Conservation (phyloP, 1,140 invertebrate genomes). For the Drosophila insularis region DNA sequence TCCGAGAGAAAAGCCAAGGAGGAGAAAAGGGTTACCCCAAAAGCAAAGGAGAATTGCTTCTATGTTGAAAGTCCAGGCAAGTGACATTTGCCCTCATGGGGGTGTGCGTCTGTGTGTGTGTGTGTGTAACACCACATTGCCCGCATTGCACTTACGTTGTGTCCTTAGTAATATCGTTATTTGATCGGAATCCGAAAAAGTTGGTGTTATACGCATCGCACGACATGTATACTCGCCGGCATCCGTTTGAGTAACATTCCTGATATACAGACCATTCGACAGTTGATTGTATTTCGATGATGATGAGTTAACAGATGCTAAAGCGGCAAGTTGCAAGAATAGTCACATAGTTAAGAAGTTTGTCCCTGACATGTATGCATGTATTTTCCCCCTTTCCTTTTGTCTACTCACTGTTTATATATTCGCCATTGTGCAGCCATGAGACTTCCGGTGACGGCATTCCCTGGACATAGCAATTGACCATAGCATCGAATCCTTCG, state of each 20-base stretch:
- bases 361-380: slow-evolving; percentile 5
- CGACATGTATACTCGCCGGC: slow-evolving; percentile 84
- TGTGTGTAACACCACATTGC: slow-evolving; percentile 12
- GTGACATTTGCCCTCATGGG: not conserved
- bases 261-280: slow-evolving; percentile 83
- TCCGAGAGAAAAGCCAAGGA: not conserved
- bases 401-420: slow-evolving; percentile 77
- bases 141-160: slow-evolving; percentile 83
- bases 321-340: not conserved
- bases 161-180: slow-evolving; percentile 83
- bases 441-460: slow-evolving; percentile 83
- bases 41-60: not conserved
- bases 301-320: slow-evolving; percentile 66
- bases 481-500: slow-evolving; percentile 82
- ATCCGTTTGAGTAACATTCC: slow-evolving; percentile 83
- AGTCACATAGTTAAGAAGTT: slow-evolving; percentile 44
- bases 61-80: slow-evolving; percentile 11
- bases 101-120: not conserved
- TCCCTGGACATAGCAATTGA: slow-evolving; percentile 83
- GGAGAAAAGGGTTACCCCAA: not conserved
- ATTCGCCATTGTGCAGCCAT: slow-evolving; percentile 82
- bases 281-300: slow-evolving; percentile 80
- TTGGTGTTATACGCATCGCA: slow-evolving; percentile 83
- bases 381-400: not conserved
- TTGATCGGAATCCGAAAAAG: slow-evolving; percentile 82